Conservation (phyloP, 2,888 invertebrate genomes). For the Agrochola lychnidis region DNA sequence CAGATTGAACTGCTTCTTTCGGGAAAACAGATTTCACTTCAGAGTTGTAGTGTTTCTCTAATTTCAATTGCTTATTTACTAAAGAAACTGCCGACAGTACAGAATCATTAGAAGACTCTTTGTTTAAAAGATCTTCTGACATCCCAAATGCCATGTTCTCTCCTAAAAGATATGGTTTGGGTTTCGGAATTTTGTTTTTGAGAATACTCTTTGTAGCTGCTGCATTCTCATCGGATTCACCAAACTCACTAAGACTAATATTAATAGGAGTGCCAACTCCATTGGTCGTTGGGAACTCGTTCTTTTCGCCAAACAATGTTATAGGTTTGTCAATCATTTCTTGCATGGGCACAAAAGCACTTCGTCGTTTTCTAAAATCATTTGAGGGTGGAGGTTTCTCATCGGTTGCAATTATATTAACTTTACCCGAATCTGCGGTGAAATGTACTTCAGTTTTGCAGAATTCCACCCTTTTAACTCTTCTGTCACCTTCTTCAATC, state of each 20-base stretch:
- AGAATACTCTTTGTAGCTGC: slow-evolving; percentile 93
- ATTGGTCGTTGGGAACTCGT: slow-evolving; percentile 71
- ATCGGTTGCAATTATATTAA: slow-evolving; percentile 96
- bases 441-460: slow-evolving; percentile 97
- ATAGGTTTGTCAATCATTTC: slow-evolving; percentile 89
- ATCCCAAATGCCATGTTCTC: slow-evolving; percentile 91
- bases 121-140: slow-evolving; percentile 67
- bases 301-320: slow-evolving; percentile 92
- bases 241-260: slow-evolving; percentile 73
- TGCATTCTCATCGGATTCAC: slow-evolving; percentile 88
- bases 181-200: slow-evolving; percentile 94
- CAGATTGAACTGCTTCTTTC: slow-evolving; percentile 68
- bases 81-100: slow-evolving; percentile 81
- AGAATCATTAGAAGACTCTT: slow-evolving; percentile 65
- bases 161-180: slow-evolving; percentile 94
- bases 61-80: slow-evolving; percentile 83
- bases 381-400: slow-evolving; percentile 96
- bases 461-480: slow-evolving; percentile 95
- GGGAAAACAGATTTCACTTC: slow-evolving; percentile 71
- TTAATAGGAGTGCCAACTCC: slow-evolving; percentile 66
- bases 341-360: slow-evolving; percentile 86
- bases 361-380: slow-evolving; percentile 93
- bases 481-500: slow-evolving; percentile 85
- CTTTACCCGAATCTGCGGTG: slow-evolving; percentile 95
- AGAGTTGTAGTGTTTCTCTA: slow-evolving; percentile 73